Conservation (phyloP, 2,888 invertebrate genomes). For the Ephialtes manifestator region DNA sequence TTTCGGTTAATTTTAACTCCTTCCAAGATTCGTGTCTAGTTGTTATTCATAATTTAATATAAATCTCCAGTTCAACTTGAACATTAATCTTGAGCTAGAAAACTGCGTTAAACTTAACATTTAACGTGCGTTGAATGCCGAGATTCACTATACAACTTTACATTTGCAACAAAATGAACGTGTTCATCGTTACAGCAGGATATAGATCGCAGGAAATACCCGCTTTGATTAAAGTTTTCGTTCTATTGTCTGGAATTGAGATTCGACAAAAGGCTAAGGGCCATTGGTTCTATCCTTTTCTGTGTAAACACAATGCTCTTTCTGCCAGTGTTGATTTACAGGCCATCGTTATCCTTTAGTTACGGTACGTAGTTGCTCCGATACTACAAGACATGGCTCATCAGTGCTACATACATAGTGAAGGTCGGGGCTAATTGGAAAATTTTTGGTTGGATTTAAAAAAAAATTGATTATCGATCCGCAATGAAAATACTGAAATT, state of each 20-base stretch:
- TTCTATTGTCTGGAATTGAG: slow-evolving; percentile 89
- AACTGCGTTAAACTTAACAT: no score
- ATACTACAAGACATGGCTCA: slow-evolving; percentile 42
- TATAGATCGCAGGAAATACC: slow-evolving; percentile 11
- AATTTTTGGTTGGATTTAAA: no score
- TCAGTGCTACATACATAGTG: neutral
- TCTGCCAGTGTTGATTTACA: slow-evolving; percentile 90
- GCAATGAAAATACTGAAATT: no score
- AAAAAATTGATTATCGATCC: no score
- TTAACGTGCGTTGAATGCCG: no score
- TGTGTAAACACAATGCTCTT: slow-evolving; percentile 87
- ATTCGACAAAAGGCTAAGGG: slow-evolving; percentile 88
- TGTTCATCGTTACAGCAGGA: neutral
- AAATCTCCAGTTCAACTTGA: neutral
- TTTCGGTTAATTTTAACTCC: no score
- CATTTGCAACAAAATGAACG: no score
- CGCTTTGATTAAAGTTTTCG: slow-evolving; percentile 84
- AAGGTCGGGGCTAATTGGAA: no score
- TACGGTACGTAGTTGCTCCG: slow-evolving; percentile 82
- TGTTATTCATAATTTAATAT: neutral
- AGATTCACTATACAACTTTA: no score
- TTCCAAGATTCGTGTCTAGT: neutral
- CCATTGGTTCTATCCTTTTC: slow-evolving; percentile 88
- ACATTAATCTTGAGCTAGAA: no score
- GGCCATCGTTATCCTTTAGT: slow-evolving; percentile 90